Percentiles rank a stretch among this genome's conserved stretches.
Conservation (phyloP, 2,888 invertebrate species). For the Trachelus iudaicus region DNA sequence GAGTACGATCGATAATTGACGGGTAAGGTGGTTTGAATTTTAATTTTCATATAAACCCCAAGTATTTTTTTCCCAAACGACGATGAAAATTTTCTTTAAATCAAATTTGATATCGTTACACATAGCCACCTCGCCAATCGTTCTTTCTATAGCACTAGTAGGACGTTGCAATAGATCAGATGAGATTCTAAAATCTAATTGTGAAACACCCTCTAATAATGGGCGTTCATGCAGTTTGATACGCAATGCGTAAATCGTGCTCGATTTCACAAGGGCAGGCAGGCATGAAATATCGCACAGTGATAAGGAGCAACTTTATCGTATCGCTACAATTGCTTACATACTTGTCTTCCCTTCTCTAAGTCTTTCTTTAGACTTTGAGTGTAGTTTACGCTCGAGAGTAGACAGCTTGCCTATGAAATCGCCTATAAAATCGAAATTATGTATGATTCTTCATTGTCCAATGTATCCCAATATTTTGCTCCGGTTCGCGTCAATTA, state of each 20-base stretch:
- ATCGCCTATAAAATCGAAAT: constrained; percentile 57
- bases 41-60: not conserved
- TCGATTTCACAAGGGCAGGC: not conserved
- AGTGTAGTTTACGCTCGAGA: constrained; percentile 58
- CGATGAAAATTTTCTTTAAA: not conserved
- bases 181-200: not conserved
- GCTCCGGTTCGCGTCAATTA: not conserved
- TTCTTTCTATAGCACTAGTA: not conserved
- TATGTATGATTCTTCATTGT: constrained; percentile 2
- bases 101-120: not conserved
- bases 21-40: not conserved
- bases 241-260: not conserved
- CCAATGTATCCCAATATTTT: not conserved
- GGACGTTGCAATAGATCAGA: not conserved
- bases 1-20: not conserved
- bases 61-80: not conserved
- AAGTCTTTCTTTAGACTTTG: constrained; percentile 58
- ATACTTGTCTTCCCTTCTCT: constrained; percentile 58
- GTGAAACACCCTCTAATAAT: not conserved
- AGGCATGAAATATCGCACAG: not conserved
- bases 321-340: constrained; percentile 34
- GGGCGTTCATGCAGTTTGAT: not conserved
- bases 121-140: not conserved
- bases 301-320: constrained; percentile 9
- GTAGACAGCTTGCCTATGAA: constrained; percentile 60